phyloP scores from a whole-genome alignment of 1,140 invertebrate species.

The Drosophila seguyi region DNA sequence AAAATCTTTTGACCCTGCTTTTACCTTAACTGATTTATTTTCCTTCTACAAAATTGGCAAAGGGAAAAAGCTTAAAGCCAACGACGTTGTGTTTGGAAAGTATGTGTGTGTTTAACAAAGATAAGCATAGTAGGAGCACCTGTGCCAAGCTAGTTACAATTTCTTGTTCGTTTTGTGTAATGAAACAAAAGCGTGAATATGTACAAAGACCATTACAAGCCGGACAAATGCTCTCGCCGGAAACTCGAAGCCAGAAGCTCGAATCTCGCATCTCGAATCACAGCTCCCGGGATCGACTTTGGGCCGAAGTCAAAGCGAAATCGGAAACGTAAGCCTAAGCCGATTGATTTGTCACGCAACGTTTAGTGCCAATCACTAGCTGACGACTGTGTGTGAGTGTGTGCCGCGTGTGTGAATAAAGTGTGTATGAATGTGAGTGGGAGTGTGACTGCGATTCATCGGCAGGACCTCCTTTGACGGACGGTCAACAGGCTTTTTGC shows the following conservation, averaged over 20 bases:
- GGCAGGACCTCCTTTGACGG: constrained; percentile 47
- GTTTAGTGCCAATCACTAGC: constrained; percentile 65
- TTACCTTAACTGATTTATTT: constrained; percentile 14
- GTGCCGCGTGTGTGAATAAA: constrained; percentile 25
- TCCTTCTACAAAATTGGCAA: background rate
- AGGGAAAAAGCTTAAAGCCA: constrained; percentile 20
- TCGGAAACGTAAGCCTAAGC: constrained; percentile 71
- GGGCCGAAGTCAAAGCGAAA: constrained; percentile 35
- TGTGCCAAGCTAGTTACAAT: constrained; percentile 48
- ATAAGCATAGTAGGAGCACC: constrained; percentile 49
- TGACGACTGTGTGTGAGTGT: constrained; percentile 33
- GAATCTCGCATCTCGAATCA: constrained; percentile 18
- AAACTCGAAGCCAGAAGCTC: background rate
- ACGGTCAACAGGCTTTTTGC: constrained; percentile 24
- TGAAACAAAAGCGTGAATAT: constrained; percentile 58
- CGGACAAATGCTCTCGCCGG: constrained; percentile 30
- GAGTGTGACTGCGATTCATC: constrained; percentile 16
- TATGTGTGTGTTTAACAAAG: constrained; percentile 44
- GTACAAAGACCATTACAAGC: constrained; percentile 45
- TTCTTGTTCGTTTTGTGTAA: constrained; percentile 19
- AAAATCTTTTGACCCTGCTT: background rate
- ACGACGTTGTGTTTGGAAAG: constrained; percentile 9
- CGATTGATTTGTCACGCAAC: constrained; percentile 82
- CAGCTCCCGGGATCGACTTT: constrained; percentile 19
- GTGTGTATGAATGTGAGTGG: background rate